Percentiles rank a stretch among this genome's conserved stretches.
Evolutionary conservation across 2,888 invertebrate species (phyloP).

Genomic region (Drosophila mimetica): DNA sequence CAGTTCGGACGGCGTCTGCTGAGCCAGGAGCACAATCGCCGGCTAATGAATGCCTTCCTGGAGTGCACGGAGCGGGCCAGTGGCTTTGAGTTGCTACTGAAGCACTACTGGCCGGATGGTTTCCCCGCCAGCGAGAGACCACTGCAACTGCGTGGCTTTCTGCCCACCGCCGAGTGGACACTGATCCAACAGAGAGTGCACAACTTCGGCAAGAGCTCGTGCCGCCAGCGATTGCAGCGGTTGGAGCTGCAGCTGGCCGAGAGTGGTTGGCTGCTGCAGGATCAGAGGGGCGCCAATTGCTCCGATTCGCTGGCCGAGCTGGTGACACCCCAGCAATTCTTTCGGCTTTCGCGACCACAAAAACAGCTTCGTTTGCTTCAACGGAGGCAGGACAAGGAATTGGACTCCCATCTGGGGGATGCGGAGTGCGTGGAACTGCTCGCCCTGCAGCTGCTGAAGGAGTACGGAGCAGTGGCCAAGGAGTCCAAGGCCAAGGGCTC

Average conservation of each 20-base stretch:
- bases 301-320: constrained; percentile 51
- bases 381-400: background rate
- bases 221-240: constrained; percentile 79
- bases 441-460: constrained; percentile 61
- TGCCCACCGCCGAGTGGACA: constrained; percentile 80
- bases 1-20: constrained; percentile 79
- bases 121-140: constrained; percentile 22
- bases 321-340: constrained; percentile 65
- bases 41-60: constrained; percentile 82
- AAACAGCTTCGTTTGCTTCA: constrained; percentile 57
- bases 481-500: constrained; percentile 30
- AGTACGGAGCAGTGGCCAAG: constrained; percentile 49
- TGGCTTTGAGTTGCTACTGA: constrained; percentile 73
- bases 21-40: constrained; percentile 79
- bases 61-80: constrained; percentile 76
- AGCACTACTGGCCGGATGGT: constrained; percentile 81
- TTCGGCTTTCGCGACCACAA: constrained; percentile 63
- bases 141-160: constrained; percentile 65
- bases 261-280: constrained; percentile 56
- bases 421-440: constrained; percentile 76
- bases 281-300: constrained; percentile 36
- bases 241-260: constrained; percentile 74
- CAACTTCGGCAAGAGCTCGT: constrained; percentile 81
- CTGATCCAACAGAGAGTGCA: constrained; percentile 82
- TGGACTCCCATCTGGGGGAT: constrained; percentile 46